Evolutionary conservation across 2,888 invertebrate species (phyloP).

Genomic region (Julus scandinavius): DNA sequence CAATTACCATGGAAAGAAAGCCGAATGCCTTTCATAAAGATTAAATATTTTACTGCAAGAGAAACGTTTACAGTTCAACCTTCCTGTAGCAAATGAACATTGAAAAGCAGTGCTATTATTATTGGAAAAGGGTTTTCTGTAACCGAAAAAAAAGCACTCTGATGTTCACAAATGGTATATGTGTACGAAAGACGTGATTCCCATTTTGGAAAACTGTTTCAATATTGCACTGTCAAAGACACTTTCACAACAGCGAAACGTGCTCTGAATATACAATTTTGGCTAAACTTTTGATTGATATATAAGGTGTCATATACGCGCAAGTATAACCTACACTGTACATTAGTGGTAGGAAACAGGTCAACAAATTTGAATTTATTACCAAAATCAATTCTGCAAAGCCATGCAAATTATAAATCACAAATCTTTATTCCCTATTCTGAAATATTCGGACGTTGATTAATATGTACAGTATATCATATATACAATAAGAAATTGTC

Average conservation of each 20-base stretch:
- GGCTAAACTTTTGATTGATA: not conserved
- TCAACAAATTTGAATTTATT: not conserved
- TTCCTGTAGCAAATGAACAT: not conserved
- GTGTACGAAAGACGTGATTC: not conserved
- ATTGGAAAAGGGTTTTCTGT: not conserved
- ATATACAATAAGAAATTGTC: not conserved
- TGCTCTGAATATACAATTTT: not conserved
- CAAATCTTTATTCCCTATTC: not conserved
- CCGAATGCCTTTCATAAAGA: not conserved
- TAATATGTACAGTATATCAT: too few relatives aligned
- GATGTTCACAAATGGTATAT: not conserved
- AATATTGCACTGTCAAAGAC: not conserved
- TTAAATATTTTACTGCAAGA: not conserved
- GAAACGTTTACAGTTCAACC: not conserved
- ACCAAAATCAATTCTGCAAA: not conserved
- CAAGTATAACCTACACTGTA: not conserved
- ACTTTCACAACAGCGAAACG: not conserved
- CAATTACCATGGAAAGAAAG: not conserved
- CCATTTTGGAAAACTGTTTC: not conserved
- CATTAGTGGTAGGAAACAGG: conserved; percentile 7
- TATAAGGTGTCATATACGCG: not conserved
- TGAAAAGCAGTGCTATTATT: not conserved
- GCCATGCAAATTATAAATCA: not conserved
- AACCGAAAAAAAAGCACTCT: not conserved
- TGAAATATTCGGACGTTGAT: not conserved